Evolutionary conservation across 2,888 invertebrate genomes (phyloP).

Genomic region (Formica aserva): DNA sequence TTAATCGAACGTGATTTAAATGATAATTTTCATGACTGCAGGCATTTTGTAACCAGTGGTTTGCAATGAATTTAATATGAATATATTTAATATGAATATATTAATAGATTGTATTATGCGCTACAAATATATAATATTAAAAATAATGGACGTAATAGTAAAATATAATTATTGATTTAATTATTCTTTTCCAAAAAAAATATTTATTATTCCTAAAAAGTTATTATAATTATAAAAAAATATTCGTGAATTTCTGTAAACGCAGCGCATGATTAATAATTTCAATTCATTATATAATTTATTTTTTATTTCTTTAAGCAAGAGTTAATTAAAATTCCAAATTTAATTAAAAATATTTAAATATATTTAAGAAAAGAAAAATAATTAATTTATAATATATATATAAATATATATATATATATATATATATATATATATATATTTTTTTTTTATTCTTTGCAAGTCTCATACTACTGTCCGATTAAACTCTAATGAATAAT

Average conservation of each 20-base stretch:
- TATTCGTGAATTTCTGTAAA: not conserved
- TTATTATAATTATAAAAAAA: not conserved
- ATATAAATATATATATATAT: too few relatives aligned
- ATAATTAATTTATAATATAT: not conserved
- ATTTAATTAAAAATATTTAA: not conserved
- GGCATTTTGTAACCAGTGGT: conserved; percentile 17
- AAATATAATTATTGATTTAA: conserved; percentile 2
- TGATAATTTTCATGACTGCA: conserved; percentile 24
- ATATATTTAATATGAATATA: conserved; percentile 43
- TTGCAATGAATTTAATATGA: conserved; percentile 22
- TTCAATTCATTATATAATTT: not conserved
- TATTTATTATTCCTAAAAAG: not conserved
- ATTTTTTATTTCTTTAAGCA: not conserved
- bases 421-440: conserved; percentile 1
- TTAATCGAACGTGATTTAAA: conserved; percentile 38
- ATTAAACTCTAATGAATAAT: not conserved
- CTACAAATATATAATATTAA: conserved; percentile 5
- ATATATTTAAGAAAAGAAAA: not conserved
- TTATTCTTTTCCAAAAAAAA: not conserved
- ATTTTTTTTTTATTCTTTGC: not conserved
- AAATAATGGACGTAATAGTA: conserved; percentile 3
- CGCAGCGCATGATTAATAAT: not conserved
- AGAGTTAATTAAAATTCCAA: not conserved
- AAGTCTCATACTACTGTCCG: not conserved
- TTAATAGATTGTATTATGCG: not conserved